Base-by-base conservation (phyloP, 2,888 invertebrate genomes). In the Eubasilissa splendida region DNA sequence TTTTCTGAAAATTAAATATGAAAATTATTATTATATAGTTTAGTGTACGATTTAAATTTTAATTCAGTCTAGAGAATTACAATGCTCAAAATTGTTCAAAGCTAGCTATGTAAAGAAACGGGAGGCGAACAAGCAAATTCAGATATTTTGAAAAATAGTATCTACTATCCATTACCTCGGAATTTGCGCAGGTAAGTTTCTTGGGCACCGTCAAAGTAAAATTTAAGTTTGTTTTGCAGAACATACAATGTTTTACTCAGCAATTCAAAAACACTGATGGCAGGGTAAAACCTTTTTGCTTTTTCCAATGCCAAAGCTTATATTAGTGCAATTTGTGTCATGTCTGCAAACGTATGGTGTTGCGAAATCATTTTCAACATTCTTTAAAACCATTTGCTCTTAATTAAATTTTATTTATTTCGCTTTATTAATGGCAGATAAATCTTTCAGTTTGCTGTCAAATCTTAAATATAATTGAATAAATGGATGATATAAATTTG, bases 281-380 rank as follows among this genome's bases (percentile, higher is more conserved):
- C 91, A 4, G 90, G 88, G 86, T 90, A 93, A 88, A 91, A 92
- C 84, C 88, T 86, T 92, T 22, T 92, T 33, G 93, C 93, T 83
- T 85, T 87, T 80, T 88, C 86, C 76, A 92, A 85, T 11, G 93
- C 92, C 91, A 92, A 91, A 89, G 85, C 92, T 91, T 80, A 90
- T 86, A 90, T 87, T 93, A 92, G 88, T 88, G 87, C 93, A 93
- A 81, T 90, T 87, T 33, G 87, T 85, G 85, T 92, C 89, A 81
- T 93, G 92, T 22, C 93, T 93, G 85, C 93, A 93, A 86, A 93
- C 93, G 86, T 92, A 92, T 0, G 93, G 91, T 83, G 93, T 91
- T 9, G 90, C 87, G 60, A 84, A 89, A 91, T 85, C 91, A 89
- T 22, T 33, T 33, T 22, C 52, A 58, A 56, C 68, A 77, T 70